Conservation (phyloP, 2,797 vertebrate species). For the Alauda arvensis region DNA sequence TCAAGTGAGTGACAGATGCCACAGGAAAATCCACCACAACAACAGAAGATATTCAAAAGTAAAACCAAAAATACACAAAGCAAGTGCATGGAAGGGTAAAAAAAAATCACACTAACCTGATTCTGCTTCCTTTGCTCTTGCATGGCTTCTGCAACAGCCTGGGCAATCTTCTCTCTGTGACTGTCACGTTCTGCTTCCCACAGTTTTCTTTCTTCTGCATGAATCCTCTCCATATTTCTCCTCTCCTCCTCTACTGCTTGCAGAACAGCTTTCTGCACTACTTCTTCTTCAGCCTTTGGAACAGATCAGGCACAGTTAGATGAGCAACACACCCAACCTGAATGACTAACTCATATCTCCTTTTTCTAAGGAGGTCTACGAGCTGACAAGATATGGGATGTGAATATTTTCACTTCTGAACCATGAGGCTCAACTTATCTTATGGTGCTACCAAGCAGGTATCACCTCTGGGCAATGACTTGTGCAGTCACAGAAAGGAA, state of each 20-base stretch:
- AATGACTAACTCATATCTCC: background rate
- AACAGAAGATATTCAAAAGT: background rate
- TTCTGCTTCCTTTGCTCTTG: slow-evolving; percentile 68
- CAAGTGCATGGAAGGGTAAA: background rate
- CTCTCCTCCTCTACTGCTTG: slow-evolving; percentile 74
- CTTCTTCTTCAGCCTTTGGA: slow-evolving; percentile 71
- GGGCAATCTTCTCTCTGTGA: slow-evolving; percentile 61
- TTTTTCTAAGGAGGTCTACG: background rate
- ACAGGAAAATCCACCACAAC: background rate
- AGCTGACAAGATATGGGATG: background rate
- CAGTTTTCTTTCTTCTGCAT: slow-evolving; percentile 67
- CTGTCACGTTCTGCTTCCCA: slow-evolving; percentile 69
- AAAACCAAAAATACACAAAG: background rate
- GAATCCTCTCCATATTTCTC: slow-evolving; percentile 65
- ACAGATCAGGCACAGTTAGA: background rate
- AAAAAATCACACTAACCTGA: slow-evolving; percentile 67
- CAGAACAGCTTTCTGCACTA: slow-evolving; percentile 61
- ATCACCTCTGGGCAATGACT: background rate
- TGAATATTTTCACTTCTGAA: background rate
- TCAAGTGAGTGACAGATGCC: background rate
- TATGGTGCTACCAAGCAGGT: background rate
- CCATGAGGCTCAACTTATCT: background rate
- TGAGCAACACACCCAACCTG: background rate
- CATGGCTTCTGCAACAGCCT: slow-evolving; percentile 64
- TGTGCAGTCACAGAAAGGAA: background rate